phyloP scores from a whole-genome alignment of 2,888 invertebrate species.

The Parthenolecanium corni region DNA sequence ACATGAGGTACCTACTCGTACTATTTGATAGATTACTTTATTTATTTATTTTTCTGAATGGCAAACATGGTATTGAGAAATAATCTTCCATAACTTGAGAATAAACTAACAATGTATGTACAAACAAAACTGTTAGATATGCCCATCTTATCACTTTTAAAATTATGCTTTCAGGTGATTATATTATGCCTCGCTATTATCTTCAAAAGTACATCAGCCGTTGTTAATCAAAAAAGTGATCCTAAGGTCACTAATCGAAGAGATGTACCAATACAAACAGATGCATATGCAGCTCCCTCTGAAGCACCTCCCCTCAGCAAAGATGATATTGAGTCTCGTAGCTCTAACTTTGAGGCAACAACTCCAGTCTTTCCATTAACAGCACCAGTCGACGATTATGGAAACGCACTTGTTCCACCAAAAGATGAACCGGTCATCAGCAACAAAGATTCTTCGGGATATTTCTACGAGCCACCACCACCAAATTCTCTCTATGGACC shows the following conservation, averaged over 20 bases:
- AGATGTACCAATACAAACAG: neutral
- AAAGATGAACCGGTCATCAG: constrained; percentile 24
- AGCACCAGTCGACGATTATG: constrained; percentile 36
- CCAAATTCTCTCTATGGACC: constrained; percentile 38
- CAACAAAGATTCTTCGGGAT: constrained; percentile 4
- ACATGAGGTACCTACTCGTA: no score
- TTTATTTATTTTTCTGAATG: no score
- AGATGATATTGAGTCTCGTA: neutral
- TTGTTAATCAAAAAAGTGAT: constrained; percentile 13
- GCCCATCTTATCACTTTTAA: no score
- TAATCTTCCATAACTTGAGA: no score
- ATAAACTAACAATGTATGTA: no score
- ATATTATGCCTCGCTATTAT: neutral
- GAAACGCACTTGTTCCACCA: constrained; percentile 30
- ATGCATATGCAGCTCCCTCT: constrained; percentile 7
- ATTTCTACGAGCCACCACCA: constrained; percentile 37
- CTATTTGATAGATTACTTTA: no score
- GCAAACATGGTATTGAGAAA: no score
- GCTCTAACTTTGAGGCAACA: constrained; percentile 15
- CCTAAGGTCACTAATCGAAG: constrained; percentile 2
- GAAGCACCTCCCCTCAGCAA: neutral
- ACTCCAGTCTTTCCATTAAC: constrained; percentile 18
- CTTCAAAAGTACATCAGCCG: neutral
- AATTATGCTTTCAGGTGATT: constrained; percentile 9
- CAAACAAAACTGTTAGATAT: no score